Conservation (phyloP, 2,888 invertebrate genomes). For the Drosophila emarginata region DNA sequence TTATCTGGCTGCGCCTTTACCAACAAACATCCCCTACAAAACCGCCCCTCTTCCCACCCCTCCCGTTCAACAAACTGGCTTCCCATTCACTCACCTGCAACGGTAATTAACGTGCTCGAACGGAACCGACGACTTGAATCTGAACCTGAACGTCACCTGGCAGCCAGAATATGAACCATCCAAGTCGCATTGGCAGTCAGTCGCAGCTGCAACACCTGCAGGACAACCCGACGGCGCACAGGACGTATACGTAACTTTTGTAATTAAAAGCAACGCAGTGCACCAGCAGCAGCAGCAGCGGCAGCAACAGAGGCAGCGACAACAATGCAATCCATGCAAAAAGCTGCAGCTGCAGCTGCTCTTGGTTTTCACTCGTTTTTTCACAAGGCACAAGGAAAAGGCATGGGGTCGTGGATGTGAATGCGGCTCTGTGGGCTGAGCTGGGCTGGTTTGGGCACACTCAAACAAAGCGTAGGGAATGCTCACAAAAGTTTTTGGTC, state of each 20-base stretch:
- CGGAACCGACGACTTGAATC: slow-evolving; percentile 75
- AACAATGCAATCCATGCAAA: slow-evolving; percentile 72
- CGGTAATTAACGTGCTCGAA: slow-evolving; percentile 74
- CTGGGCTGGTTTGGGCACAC: slow-evolving; percentile 45
- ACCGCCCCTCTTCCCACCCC: no score
- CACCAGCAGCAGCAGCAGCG: slow-evolving; percentile 34
- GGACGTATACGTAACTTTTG: slow-evolving; percentile 76
- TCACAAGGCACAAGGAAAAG: slow-evolving; percentile 32
- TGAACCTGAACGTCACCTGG: slow-evolving; percentile 47
- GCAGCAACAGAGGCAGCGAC: slow-evolving; percentile 20
- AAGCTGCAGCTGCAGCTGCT: slow-evolving; percentile 45
- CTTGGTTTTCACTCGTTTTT: slow-evolving; percentile 29
- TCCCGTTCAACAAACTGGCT: slow-evolving; percentile 11
- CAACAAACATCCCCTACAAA: not conserved
- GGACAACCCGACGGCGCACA: slow-evolving; percentile 44
- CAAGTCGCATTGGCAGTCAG: slow-evolving; percentile 40
- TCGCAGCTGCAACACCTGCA: slow-evolving; percentile 74
- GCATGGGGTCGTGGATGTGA: slow-evolving; percentile 15
- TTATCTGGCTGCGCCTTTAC: slow-evolving; percentile 44
- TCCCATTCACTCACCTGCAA: slow-evolving; percentile 26
- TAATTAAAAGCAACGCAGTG: slow-evolving; percentile 75
- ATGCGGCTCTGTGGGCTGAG: not conserved
- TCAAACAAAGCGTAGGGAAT: slow-evolving; percentile 62
- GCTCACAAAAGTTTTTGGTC: slow-evolving; percentile 61
- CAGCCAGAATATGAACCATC: slow-evolving; percentile 16